Evolutionary conservation across 1,140 invertebrate species (phyloP).

Genomic region (Sogatella furcifera): DNA sequence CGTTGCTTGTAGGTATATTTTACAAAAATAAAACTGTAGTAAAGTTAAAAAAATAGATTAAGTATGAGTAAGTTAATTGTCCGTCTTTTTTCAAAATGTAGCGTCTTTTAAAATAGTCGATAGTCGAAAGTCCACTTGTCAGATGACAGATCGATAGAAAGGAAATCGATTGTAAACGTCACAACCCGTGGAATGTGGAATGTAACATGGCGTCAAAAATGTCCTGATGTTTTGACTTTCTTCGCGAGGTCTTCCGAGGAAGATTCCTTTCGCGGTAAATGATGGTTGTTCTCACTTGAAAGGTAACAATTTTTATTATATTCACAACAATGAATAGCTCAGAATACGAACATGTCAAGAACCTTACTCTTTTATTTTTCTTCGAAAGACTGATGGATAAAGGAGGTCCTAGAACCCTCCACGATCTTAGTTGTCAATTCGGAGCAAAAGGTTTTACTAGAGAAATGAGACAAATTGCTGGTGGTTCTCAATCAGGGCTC

Average conservation of each 20-base stretch:
- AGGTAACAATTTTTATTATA: background rate
- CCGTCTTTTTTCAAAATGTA: no score
- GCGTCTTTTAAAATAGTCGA: no score
- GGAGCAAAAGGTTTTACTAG: constrained; percentile 92
- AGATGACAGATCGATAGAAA: no score
- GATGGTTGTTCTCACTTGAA: background rate
- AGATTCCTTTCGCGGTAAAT: constrained; percentile 1
- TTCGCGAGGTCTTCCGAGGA: constrained; percentile 8
- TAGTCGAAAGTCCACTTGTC: no score
- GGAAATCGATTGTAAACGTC: no score
- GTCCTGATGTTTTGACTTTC: background rate
- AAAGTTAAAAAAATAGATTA: no score
- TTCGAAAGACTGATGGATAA: constrained; percentile 90
- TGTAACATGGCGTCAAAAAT: constrained; percentile 7
- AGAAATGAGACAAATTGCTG: constrained; percentile 90
- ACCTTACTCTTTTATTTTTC: constrained; percentile 92
- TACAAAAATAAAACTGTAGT: no score
- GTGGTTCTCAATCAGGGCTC: constrained; percentile 84
- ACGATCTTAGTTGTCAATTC: constrained; percentile 93
- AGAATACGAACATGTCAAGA: constrained; percentile 85
- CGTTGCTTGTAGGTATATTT: no score
- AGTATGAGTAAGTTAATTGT: no score
- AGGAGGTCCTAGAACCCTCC: constrained; percentile 82
- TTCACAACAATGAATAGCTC: constrained; percentile 65
- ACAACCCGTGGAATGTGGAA: background rate